Percentiles rank a stretch among this genome's conserved stretches.
Evolutionary conservation across 2,888 invertebrate genomes (phyloP).

Genomic region (Chydorus sphaericus): DNA sequence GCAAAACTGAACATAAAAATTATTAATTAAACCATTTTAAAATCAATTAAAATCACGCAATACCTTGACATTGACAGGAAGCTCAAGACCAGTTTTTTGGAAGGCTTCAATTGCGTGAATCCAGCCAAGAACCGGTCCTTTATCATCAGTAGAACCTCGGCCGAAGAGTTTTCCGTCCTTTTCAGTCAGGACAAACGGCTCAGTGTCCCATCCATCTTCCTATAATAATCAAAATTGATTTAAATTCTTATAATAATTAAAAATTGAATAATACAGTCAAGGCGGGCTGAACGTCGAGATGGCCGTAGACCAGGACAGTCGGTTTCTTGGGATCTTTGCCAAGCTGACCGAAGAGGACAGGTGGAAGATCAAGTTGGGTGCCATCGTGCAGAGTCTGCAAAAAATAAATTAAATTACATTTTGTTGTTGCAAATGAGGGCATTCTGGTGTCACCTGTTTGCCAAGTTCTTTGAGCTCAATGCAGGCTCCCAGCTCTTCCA

Average conservation of each 20-base stretch:
- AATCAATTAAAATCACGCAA: conserved; percentile 11
- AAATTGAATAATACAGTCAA: conserved; percentile 33
- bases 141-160: conserved; percentile 85
- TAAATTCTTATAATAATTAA: not conserved
- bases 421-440: not conserved
- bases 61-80: conserved; percentile 47
- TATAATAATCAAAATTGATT: conserved; percentile 18
- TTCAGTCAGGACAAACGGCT: conserved; percentile 82
- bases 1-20: conserved; percentile 46
- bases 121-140: conserved; percentile 91
- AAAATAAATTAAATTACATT: not conserved
- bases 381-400: conserved; percentile 47
- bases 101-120: conserved; percentile 82
- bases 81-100: conserved; percentile 49
- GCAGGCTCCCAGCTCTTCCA: conserved; percentile 52
- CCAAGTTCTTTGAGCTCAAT: conserved; percentile 64
- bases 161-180: conserved; percentile 78
- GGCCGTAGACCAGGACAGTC: conserved; percentile 89
- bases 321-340: conserved; percentile 74
- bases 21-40: not conserved
- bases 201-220: conserved; percentile 90
- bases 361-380: conserved; percentile 59
- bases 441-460: conserved; percentile 36
- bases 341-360: conserved; percentile 62
- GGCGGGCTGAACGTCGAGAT: conserved; percentile 96